A percentile compares a stretch with the other conserved stretches of the same genome.
Conservation (phyloP, 2,888 invertebrate genomes). For the Dusona sp. region DNA sequence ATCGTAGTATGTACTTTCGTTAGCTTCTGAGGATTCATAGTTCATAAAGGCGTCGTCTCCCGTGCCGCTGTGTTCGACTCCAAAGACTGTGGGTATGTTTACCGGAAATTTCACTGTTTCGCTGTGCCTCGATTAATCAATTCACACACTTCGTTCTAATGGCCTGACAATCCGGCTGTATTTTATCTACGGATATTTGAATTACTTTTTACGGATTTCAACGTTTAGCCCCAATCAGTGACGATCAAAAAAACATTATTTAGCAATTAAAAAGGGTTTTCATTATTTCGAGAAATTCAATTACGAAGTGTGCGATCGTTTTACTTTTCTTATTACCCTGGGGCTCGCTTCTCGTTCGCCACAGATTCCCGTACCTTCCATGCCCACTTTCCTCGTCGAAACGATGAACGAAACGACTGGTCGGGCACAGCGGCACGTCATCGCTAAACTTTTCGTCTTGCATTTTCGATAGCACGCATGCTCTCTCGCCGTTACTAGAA, state of each 20-base stretch:
- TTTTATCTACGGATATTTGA: neutral
- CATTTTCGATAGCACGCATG: constrained; percentile 60
- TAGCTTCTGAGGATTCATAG: constrained; percentile 74
- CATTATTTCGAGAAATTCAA: neutral
- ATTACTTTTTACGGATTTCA: neutral
- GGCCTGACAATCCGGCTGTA: neutral
- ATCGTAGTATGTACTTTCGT: constrained; percentile 72
- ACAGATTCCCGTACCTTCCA: constrained; percentile 71
- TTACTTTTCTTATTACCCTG: constrained; percentile 68
- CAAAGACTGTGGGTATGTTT: constrained; percentile 76
- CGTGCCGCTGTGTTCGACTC: constrained; percentile 77
- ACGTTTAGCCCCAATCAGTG: neutral
- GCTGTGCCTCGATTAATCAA: constrained; percentile 10
- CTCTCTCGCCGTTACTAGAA: constrained; percentile 74
- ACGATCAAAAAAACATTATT: neutral
- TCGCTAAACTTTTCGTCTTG: constrained; percentile 78
- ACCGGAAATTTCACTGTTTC: constrained; percentile 51
- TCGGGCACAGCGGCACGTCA: constrained; percentile 77
- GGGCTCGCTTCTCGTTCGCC: constrained; percentile 70
- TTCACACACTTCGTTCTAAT: constrained; percentile 50
- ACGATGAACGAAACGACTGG: constrained; percentile 54
- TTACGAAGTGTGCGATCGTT: constrained; percentile 56
- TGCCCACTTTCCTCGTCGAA: constrained; percentile 69
- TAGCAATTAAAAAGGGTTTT: neutral
- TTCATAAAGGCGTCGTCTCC: constrained; percentile 71